Evolutionary conservation across 2,113 vertebrate genomes (phyloP), one percentile per base, ranked within the genome.

Genomic region (Megaceryle maxima): DNA sequence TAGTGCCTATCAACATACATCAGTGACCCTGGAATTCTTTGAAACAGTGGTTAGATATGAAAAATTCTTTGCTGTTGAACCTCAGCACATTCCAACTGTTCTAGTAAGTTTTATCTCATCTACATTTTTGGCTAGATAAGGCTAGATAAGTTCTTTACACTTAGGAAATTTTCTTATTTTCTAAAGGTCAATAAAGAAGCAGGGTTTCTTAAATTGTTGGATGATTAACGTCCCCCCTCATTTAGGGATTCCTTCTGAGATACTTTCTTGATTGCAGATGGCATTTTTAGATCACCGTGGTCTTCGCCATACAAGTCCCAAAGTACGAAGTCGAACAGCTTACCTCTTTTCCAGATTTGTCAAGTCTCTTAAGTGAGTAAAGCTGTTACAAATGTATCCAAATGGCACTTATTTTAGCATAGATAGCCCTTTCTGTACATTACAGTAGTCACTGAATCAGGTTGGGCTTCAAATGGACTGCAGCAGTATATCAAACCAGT

Each of bases 301-400:
- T 72, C 98, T 99, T 97, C 99, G 99, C 64, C 98, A 99, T 98
- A 97, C 98, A 89, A 99, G 98, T 97, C 98, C 99, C 2, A 99
- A 99, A 98, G 99, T 99, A 33, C 98, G 99, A 91, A 99, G 99
- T 97, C 97, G 99, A 95, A 99, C 99, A 29, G 98, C 99, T 35
- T 99, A 99, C 96, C 98, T 99, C 37, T 99, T 99, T 93, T 99
- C 99, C 94, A 98, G 99, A 97, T 99, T 99, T 98, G 98, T 99
- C 96, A 99, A 99, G 96, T 99, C 99, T 24, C 97, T 99, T 81
- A 99, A 99, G 99, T 99, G 97, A 99, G 99, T 99, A 69, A 48
- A 81, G 35, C 55, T 92, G 5, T 37, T 77, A 89, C 31, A 77
- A 56, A 79, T 60, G 9, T 43, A 39, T 64, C 25, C 33, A 33